Evolutionary conservation across 2,797 vertebrate genomes (phyloP).

Genomic region (Furcifer pardalis): DNA sequence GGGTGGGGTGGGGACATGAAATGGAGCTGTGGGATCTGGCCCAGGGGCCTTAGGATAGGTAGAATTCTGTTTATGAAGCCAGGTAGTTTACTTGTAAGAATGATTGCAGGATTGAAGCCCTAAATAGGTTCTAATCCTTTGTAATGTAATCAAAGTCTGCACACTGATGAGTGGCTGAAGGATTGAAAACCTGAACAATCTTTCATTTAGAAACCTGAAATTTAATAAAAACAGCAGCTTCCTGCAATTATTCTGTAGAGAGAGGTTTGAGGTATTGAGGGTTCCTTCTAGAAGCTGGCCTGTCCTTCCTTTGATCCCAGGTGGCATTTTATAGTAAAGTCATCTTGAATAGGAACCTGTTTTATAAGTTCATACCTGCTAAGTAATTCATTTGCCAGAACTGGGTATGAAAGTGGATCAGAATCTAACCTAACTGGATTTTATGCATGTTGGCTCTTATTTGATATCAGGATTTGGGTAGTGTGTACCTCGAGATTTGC

Average conservation of each 20-base stretch:
- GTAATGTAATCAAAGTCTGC: neutral
- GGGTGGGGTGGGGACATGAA: no score
- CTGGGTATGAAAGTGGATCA: neutral
- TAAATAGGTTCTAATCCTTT: fast-evolving
- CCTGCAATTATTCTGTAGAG: neutral
- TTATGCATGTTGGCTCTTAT: neutral
- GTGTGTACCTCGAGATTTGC: neutral
- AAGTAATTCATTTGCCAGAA: neutral
- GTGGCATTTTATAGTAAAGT: neutral
- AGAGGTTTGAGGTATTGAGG: no score
- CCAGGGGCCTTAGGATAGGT: no score
- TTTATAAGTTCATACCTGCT: neutral
- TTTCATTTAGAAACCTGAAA: neutral
- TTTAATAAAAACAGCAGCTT: neutral
- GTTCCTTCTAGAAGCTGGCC: neutral
- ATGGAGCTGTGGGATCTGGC: no score
- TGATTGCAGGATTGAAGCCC: conserved; percentile 8
- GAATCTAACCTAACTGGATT: neutral
- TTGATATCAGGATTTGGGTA: neutral
- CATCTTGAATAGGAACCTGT: neutral
- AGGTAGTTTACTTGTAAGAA: neutral
- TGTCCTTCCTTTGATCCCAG: neutral
- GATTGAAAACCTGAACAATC: fast-evolving
- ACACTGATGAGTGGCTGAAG: neutral
- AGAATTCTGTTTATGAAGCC: neutral